Evolutionary conservation across 2,797 vertebrate genomes (phyloP).

Genomic region (Hippoglossus hippoglossus): DNA sequence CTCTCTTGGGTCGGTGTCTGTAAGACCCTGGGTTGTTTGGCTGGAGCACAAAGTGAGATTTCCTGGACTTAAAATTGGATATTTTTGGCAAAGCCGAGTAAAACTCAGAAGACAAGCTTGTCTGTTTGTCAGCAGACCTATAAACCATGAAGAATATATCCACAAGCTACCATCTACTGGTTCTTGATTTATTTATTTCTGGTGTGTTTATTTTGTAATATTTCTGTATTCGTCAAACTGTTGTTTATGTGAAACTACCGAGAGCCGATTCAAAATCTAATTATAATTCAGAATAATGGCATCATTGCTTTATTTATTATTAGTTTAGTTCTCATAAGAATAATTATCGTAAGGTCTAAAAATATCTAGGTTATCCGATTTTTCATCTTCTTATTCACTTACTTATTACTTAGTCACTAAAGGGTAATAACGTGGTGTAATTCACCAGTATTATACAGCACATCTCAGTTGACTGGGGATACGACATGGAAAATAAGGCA

Average conservation of each 20-base stretch:
- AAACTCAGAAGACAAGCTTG: neutral
- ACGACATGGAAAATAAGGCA: constrained; percentile 6
- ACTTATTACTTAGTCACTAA: too few relatives aligned
- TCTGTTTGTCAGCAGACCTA: neutral
- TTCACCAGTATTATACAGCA: neutral
- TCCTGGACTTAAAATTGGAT: constrained; percentile 21
- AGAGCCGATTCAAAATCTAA: neutral
- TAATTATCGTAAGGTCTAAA: too few relatives aligned
- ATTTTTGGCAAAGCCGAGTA: constrained; percentile 18
- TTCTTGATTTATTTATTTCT: neutral
- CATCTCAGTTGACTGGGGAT: constrained; percentile 9
- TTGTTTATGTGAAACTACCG: neutral
- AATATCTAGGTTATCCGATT: too few relatives aligned
- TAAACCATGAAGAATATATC: neutral
- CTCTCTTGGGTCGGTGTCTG: constrained; percentile 2
- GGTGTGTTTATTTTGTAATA: neutral
- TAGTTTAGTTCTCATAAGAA: too few relatives aligned
- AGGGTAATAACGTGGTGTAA: too few relatives aligned
- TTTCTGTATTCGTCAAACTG: neutral
- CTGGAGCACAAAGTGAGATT: constrained; percentile 19
- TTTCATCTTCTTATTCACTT: too few relatives aligned
- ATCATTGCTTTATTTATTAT: neutral
- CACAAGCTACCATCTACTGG: too few relatives aligned
- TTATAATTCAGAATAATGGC: neutral
- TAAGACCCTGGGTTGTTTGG: neutral